phyloP scores from a whole-genome alignment of 2,797 vertebrate species.

The Poecile montanus region DNA sequence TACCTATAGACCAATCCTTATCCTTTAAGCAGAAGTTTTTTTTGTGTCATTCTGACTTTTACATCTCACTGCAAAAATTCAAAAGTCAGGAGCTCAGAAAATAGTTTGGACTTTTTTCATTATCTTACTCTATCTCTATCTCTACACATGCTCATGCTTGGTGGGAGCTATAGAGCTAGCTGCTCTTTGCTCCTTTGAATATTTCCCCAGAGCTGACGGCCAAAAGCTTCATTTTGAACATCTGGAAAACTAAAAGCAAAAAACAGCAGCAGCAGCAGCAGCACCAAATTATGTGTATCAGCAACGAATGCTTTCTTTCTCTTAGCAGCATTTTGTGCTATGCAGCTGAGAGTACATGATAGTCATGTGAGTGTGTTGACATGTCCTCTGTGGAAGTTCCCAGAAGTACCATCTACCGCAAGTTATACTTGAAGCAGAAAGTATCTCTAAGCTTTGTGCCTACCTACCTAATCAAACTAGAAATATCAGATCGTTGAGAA shows the following conservation, averaged over 20 bases:
- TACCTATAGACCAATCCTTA: not conserved
- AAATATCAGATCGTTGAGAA: not conserved
- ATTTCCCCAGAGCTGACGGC: not conserved
- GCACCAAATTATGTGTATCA: not conserved
- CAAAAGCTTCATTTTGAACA: constrained; percentile 17
- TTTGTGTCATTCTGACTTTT: not conserved
- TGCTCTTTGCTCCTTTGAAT: not conserved
- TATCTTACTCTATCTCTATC: not conserved
- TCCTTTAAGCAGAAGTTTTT: not conserved
- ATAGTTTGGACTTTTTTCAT: not conserved
- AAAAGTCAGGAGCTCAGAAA: not conserved
- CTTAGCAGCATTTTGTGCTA: not conserved
- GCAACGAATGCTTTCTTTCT: not conserved
- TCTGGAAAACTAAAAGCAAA: constrained; percentile 16
- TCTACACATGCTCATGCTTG: accelerated
- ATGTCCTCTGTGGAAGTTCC: not conserved
- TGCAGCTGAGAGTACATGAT: not conserved
- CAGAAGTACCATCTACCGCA: not conserved
- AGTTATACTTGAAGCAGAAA: not conserved
- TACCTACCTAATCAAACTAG: not conserved
- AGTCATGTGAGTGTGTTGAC: not conserved
- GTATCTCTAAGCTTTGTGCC: not conserved
- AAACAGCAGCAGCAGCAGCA: not conserved
- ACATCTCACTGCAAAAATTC: not conserved
- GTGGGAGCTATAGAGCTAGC: not conserved